Evolutionary conservation across 2,888 invertebrate species (phyloP).

Genomic region (Nemoura dubitans): DNA sequence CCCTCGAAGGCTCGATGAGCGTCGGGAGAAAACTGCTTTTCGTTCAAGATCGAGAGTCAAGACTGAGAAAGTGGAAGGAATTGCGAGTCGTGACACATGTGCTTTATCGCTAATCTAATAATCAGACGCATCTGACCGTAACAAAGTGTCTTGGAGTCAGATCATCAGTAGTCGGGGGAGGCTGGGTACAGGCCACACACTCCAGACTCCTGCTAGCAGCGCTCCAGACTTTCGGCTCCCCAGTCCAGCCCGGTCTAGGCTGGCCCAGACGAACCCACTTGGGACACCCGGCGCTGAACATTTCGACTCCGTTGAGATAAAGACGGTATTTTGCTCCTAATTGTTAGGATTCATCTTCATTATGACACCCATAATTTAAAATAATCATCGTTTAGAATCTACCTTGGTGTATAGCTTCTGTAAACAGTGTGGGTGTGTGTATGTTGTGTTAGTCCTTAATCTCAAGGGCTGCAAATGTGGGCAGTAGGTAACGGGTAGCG

Average conservation of each 20-base stretch:
- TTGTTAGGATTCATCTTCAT: conserved; percentile 4
- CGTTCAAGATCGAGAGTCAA: neutral
- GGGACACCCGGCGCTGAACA: neutral
- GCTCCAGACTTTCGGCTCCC: too few species aligned
- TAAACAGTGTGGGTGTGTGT: neutral
- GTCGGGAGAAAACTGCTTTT: neutral
- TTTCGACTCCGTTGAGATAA: neutral
- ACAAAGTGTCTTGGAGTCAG: neutral
- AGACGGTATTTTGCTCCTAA: neutral
- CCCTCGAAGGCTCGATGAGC: neutral
- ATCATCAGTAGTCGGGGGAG: neutral
- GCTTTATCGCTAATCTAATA: conserved; percentile 5
- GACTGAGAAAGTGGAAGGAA: neutral
- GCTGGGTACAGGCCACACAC: neutral
- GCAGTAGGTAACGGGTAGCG: neutral
- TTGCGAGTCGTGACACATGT: neutral
- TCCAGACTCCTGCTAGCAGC: neutral
- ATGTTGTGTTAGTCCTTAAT: neutral
- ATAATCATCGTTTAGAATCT: conserved; percentile 7
- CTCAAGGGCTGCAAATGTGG: neutral
- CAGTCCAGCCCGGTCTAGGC: neutral
- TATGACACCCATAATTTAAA: conserved; percentile 7
- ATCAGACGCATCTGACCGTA: neutral
- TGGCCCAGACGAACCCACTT: neutral
- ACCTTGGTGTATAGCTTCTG: neutral